phyloP scores from a whole-genome alignment of 2,113 vertebrate genomes.

The Podarcis raffonei region DNA sequence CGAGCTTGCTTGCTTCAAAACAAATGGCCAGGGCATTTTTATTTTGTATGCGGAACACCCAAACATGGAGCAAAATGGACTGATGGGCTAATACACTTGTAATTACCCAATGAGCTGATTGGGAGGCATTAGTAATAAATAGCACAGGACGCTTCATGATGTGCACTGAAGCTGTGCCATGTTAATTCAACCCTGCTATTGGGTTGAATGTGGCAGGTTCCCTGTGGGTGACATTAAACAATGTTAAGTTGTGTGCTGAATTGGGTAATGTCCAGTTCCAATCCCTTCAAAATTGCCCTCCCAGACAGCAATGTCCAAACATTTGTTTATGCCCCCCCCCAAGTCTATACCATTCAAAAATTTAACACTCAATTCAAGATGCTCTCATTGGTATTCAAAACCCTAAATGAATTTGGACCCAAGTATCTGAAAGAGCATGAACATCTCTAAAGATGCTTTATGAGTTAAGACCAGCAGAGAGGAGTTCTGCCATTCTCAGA shows the following conservation, averaged over 20 bases:
- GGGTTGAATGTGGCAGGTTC: background rate
- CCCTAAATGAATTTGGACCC: no score
- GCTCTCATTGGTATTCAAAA: no score
- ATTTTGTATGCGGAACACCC: constrained; percentile 30
- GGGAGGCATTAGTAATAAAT: constrained; percentile 47
- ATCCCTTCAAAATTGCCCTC: no score
- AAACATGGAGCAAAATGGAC: constrained; percentile 40
- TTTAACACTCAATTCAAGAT: no score
- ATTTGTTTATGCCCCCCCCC: no score
- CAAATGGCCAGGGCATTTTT: constrained; percentile 18
- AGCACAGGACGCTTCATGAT: constrained; percentile 39
- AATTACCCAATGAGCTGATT: constrained; percentile 53
- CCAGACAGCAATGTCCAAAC: no score
- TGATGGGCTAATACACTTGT: constrained; percentile 15
- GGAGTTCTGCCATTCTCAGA: no score
- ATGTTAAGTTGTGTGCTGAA: background rate
- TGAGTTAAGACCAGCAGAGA: no score
- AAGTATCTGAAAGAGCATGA: no score
- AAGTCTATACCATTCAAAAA: no score
- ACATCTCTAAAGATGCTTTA: no score
- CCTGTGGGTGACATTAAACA: background rate
- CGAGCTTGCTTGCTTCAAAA: constrained; percentile 14
- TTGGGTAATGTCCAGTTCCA: no score
- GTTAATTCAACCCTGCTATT: constrained; percentile 3
- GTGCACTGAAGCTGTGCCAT: background rate